These are phyloP conservation scores for Aporophyla nigra DNA, from an alignment of 2,888 invertebrate species.

Conservation along the genomic window DNA sequence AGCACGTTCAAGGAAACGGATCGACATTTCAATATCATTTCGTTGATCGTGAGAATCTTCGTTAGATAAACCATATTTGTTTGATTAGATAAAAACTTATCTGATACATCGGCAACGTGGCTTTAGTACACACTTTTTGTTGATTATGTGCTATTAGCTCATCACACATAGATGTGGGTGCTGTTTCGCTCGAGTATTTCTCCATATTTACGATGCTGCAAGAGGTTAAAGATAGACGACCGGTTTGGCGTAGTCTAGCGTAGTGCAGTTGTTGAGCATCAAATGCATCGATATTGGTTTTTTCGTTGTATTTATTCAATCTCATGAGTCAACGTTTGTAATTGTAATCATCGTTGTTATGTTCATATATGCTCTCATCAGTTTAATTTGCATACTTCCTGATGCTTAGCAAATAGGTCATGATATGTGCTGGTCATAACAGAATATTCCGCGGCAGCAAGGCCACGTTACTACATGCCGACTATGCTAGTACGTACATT, in stretches of 20 bases:
- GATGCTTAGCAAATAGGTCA: constrained; percentile 43
- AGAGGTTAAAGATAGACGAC: constrained; percentile 77
- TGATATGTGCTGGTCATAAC: constrained; percentile 53
- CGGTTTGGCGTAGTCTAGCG: constrained; percentile 68
- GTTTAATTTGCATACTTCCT: constrained; percentile 49
- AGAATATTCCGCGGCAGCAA: constrained; percentile 72
- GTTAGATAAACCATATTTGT: constrained; percentile 69
- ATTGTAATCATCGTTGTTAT: constrained; percentile 40
- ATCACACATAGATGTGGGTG: constrained; percentile 47
- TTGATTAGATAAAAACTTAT: constrained; percentile 73
- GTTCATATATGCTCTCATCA: constrained; percentile 42
- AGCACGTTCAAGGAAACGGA: constrained; percentile 64
- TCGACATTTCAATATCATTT: constrained; percentile 65
- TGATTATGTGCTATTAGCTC: constrained; percentile 47
- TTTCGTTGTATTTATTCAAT: constrained; percentile 60
- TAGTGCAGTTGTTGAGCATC: constrained; percentile 66
- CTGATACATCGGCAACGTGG: constrained; percentile 43
- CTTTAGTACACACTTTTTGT: constrained; percentile 31
- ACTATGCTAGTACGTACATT: constrained; percentile 53
- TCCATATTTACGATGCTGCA: constrained; percentile 71
- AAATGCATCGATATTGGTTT: constrained; percentile 69
- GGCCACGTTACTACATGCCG: constrained; percentile 65
- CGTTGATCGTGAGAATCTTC: constrained; percentile 76
- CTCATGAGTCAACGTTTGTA: constrained; percentile 43
- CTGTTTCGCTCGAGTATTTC: constrained; percentile 58